A percentile compares a stretch with the other conserved stretches of the same genome.
Conservation (phyloP, 2,888 invertebrate species). For the Sarcophaga caerulescens region DNA sequence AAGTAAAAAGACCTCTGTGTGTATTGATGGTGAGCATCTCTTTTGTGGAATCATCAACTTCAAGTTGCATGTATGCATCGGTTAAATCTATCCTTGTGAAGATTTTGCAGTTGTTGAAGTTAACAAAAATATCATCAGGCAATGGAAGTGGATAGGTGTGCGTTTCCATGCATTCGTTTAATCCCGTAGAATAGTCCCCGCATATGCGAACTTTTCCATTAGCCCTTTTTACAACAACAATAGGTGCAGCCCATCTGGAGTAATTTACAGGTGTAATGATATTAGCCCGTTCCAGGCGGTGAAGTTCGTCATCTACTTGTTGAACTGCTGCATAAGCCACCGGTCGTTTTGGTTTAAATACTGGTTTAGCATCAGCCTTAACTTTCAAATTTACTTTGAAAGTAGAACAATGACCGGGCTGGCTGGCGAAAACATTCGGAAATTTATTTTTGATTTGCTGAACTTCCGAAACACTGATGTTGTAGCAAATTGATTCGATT, state of each 20-base stretch:
- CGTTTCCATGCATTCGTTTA: conserved; percentile 65
- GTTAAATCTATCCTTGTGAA: conserved; percentile 17
- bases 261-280: conserved; percentile 64
- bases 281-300: conserved; percentile 56
- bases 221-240: conserved; percentile 61
- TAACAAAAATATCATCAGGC: conserved; percentile 66
- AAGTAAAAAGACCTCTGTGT: conserved; percentile 52
- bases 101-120: conserved; percentile 64
- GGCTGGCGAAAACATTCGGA: conserved; percentile 19
- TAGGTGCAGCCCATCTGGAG: conserved; percentile 68
- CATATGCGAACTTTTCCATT: conserved; percentile 48
- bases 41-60: conserved; percentile 59
- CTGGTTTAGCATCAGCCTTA: conserved; percentile 45
- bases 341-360: conserved; percentile 58
- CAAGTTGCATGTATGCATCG: conserved; percentile 58
- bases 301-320: conserved; percentile 60
- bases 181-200: not conserved
- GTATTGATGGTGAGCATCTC: conserved; percentile 57
- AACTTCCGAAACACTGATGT: conserved; percentile 18
- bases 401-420: conserved; percentile 20
- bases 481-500: conserved; percentile 25
- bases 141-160: conserved; percentile 64
- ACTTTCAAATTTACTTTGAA: conserved; percentile 35
- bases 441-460: conserved; percentile 13
- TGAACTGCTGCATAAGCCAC: conserved; percentile 65